A percentile compares a stretch with the other conserved stretches of the same genome.
Conservation (phyloP, 2,888 invertebrate species). For the Megastigmus dorsalis region DNA sequence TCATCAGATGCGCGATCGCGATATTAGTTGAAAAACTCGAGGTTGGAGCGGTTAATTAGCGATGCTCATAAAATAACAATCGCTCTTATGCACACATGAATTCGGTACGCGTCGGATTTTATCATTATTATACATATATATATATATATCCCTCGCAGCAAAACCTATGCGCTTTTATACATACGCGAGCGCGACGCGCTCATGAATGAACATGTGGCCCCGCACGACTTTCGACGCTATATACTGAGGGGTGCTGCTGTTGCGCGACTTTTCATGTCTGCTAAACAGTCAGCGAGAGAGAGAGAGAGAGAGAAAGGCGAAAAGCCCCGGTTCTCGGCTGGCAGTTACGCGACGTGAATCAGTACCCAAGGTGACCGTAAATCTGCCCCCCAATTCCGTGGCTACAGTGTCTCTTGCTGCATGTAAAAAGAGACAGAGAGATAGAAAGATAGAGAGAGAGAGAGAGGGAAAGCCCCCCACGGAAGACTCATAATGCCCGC, state of each 20-base stretch:
- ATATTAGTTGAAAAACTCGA: too few species aligned
- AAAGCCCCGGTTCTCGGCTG: slow-evolving; percentile 58
- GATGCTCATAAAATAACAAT: slow-evolving; percentile 50
- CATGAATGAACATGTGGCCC: slow-evolving; percentile 70
- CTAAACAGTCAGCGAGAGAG: slow-evolving; percentile 14
- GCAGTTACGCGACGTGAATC: slow-evolving; percentile 68
- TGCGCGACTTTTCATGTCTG: slow-evolving; percentile 55
- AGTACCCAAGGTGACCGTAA: slow-evolving; percentile 74
- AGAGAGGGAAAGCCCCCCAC: slow-evolving; percentile 47
- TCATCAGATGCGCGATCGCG: too few species aligned
- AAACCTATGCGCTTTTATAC: background rate
- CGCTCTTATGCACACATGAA: background rate
- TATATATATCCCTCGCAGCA: too few species aligned
- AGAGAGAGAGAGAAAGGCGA: slow-evolving; percentile 41
- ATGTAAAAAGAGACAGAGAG: slow-evolving; percentile 38
- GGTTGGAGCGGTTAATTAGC: slow-evolving; percentile 22
- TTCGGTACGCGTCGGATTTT: background rate
- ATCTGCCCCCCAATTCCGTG: slow-evolving; percentile 72
- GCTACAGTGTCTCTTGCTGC: too few species aligned
- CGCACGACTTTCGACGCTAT: slow-evolving; percentile 24
- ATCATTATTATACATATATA: slow-evolving; percentile 2
- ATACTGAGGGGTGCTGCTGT: slow-evolving; percentile 38
- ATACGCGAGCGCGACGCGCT: slow-evolving; percentile 27
- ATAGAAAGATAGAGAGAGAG: slow-evolving; percentile 27
- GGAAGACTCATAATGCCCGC: slow-evolving; percentile 70